Evolutionary conservation across 2,797 vertebrate genomes (phyloP), one percentile per base, ranked within the genome.

Genomic region (Fratercula arctica): DNA sequence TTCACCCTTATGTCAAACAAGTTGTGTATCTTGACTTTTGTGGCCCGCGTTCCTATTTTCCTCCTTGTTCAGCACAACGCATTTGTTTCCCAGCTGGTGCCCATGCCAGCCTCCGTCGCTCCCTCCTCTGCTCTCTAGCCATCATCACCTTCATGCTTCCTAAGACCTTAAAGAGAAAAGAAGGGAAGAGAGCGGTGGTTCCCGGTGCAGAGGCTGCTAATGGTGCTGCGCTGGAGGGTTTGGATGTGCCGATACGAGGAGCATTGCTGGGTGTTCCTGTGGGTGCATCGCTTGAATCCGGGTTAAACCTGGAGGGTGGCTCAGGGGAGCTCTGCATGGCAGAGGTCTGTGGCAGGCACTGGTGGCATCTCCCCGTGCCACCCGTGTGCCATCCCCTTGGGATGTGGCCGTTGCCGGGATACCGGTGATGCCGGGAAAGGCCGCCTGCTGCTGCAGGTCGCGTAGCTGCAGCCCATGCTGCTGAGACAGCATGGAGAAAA

Each of bases 231-330:
- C 72, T 67, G 35, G 43, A 25, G 66, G 24, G 3, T 67, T 69
- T 14, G 64, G 43, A 15, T 13, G 1, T 3, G 8, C 20, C 0
- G 2, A 2, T 0, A 13, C 0, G 18, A 41, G 50, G 64, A 43
- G 31, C 0, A 5, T 0, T 35, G 24, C 74, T 51, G 39, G 28
- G 60, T 23, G 39, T 2, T 50, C 39, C 43, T 5, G 1, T 3
- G 33, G 50, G 9, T 2, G 3, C 43, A 7, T 10, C 15, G 0
- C 16, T 18, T 7, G 12, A 35, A 56, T 14, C n/a, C 0, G 0
- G 8, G 16, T 66, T 21, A 39, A 60, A 25, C 18, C 61, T 41
- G 79, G 35, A 0, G 4, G 45, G 61, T 63, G 74, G 16, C 69
- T 18, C 2, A 6, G 13, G 60, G 48, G 57, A 54, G 41, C 46